Evolutionary conservation across 1,140 invertebrate genomes (phyloP).

Genomic region (Zeugodacus cucurbitae): DNA sequence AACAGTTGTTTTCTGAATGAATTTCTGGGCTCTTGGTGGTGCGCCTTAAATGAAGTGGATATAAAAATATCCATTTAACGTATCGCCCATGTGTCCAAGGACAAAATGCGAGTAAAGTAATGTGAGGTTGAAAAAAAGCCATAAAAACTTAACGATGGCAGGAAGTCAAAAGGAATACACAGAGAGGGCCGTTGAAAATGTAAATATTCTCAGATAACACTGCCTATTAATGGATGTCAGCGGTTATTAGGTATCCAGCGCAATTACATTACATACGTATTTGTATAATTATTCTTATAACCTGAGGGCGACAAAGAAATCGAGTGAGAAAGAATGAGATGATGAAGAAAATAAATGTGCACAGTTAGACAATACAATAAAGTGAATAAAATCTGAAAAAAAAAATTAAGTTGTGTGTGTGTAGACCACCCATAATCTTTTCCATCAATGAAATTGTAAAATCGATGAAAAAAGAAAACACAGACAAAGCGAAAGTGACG

Average conservation of each 20-base stretch:
- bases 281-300: too few relatives aligned
- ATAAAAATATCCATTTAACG: neutral
- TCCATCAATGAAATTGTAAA: neutral
- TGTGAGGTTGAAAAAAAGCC: neutral
- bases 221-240: too few relatives aligned
- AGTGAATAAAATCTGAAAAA: neutral
- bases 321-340: too few relatives aligned
- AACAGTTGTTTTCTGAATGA: neutral
- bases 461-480: neutral
- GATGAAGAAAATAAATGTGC: too few relatives aligned
- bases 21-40: neutral
- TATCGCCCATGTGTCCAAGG: neutral
- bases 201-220: neutral
- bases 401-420: neutral
- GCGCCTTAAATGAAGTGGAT: neutral
- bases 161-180: neutral
- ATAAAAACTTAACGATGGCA: neutral
- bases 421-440: neutral
- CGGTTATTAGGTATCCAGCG: too few relatives aligned
- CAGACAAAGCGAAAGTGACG: neutral
- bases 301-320: too few relatives aligned
- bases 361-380: too few relatives aligned
- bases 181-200: neutral
- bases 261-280: too few relatives aligned
- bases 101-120: neutral